Evolutionary conservation across 2,797 vertebrate species (phyloP).

Genomic region (Craterocephalus amniculus): DNA sequence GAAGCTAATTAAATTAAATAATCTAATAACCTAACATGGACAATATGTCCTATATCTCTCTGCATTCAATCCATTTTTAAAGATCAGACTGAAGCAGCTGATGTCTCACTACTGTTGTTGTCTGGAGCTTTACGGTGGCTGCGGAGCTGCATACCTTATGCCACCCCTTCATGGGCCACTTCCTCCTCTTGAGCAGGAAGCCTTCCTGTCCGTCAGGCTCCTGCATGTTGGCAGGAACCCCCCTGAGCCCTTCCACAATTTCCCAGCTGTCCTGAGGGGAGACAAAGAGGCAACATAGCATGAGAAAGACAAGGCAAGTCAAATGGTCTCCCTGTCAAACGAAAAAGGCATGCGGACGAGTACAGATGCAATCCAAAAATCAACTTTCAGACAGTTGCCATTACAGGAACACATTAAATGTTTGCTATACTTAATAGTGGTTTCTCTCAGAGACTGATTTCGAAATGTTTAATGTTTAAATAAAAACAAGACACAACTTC

Average conservation of each 20-base stretch:
- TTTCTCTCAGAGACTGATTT: not conserved
- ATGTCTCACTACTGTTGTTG: not conserved
- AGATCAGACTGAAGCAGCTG: not conserved
- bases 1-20: not conserved
- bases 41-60: not conserved
- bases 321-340: not conserved
- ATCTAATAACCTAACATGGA: not conserved
- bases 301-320: constrained; percentile 10
- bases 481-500: not conserved
- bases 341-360: not conserved
- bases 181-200: constrained; percentile 94
- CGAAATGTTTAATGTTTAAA: not conserved
- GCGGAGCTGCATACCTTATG: constrained; percentile 88
- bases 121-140: constrained; percentile 7
- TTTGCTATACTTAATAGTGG: not conserved
- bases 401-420: not conserved
- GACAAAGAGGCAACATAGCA: constrained; percentile 12
- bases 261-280: constrained; percentile 93
- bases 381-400: no score
- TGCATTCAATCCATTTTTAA: constrained; percentile 1
- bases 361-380: not conserved
- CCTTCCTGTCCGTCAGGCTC: constrained; percentile 91
- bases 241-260: constrained; percentile 92
- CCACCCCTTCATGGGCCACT: constrained; percentile 99
- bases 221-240: constrained; percentile 85